A percentile compares a stretch with the other conserved stretches of the same genome.
Conservation (phyloP, 2,888 invertebrate species). For the Blastobasis adustella region DNA sequence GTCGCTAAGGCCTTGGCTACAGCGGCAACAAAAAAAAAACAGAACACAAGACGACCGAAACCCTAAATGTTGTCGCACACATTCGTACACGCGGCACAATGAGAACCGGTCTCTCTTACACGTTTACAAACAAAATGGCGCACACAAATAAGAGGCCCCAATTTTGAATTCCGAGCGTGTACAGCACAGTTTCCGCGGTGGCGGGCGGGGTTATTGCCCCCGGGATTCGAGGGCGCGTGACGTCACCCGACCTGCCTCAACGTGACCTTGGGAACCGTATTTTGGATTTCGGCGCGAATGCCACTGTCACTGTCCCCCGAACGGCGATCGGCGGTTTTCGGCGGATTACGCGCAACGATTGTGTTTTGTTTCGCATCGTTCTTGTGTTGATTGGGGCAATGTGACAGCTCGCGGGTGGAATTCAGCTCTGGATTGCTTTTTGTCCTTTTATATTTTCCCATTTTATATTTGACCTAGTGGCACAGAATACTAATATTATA, state of each 20-base stretch:
- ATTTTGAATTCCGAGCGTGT: conserved; percentile 69
- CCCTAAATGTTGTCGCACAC: conserved; percentile 37
- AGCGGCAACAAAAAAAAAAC: background rate
- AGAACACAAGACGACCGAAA: conserved; percentile 13
- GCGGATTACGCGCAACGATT: too few species aligned
- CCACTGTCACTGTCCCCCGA: background rate
- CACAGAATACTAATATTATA: too few species aligned
- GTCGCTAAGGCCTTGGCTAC: background rate
- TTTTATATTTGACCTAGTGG: too few species aligned
- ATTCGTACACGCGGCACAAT: conserved; percentile 21
- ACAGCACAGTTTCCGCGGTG: conserved; percentile 68
- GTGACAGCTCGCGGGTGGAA: too few species aligned
- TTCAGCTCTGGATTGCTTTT: too few species aligned
- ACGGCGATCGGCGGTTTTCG: background rate
- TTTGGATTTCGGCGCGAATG: conserved; percentile 14
- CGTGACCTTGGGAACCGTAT: conserved; percentile 55
- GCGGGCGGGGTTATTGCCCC: conserved; percentile 60
- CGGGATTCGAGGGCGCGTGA: conserved; percentile 68
- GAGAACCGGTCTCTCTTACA: background rate
- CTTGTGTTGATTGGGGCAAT: too few species aligned
- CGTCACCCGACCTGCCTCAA: conserved; percentile 70
- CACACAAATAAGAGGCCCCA: conserved; percentile 58
- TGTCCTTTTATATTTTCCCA: too few species aligned
- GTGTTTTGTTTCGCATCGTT: too few species aligned
- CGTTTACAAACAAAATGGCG: conserved; percentile 11